Percentiles rank a stretch among this genome's conserved stretches.
These are phyloP conservation scores for Cerastis rubricosa DNA, from an alignment of 2,888 invertebrate species.

Conservation along the genomic window DNA sequence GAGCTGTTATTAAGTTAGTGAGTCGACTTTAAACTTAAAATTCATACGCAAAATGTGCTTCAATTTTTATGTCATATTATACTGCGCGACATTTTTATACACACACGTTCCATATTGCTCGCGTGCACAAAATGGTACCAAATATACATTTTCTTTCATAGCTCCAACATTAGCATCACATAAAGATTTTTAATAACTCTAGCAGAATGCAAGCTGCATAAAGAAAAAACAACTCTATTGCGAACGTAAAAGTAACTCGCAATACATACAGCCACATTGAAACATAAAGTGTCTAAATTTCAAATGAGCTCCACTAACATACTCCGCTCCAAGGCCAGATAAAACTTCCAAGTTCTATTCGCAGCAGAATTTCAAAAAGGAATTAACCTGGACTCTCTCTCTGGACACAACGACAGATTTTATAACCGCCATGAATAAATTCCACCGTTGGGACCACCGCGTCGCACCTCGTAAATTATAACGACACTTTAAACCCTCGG, in stretches of 20 bases:
- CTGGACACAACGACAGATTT: slow-evolving; percentile 85
- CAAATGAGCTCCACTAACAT: slow-evolving; percentile 47
- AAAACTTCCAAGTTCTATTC: slow-evolving; percentile 60
- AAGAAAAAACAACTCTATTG: slow-evolving; percentile 22
- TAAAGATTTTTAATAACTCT: slow-evolving; percentile 21
- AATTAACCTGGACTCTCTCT: slow-evolving; percentile 77
- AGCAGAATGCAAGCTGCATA: slow-evolving; percentile 16
- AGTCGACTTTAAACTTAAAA: slow-evolving; percentile 22
- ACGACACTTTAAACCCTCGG: slow-evolving; percentile 79
- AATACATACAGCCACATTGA: slow-evolving; percentile 13
- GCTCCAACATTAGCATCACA: slow-evolving; percentile 32
- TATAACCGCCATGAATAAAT: slow-evolving; percentile 89
- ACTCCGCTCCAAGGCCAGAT: slow-evolving; percentile 57
- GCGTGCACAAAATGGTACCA: slow-evolving; percentile 40
- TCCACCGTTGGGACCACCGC: slow-evolving; percentile 77
- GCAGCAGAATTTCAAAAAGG: slow-evolving; percentile 81
- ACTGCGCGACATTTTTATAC: slow-evolving; percentile 39
- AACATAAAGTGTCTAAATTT: slow-evolving; percentile 43
- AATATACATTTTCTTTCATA: slow-evolving; percentile 42
- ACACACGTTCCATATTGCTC: slow-evolving; percentile 26
- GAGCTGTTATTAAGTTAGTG: slow-evolving; percentile 50
- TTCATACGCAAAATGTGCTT: slow-evolving; percentile 32
- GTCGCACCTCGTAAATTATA: slow-evolving; percentile 84
- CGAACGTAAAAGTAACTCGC: slow-evolving; percentile 14
- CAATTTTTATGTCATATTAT: slow-evolving; percentile 34